Evolutionary conservation across 2,888 invertebrate genomes (phyloP).

Genomic region (Nasonia oneida): DNA sequence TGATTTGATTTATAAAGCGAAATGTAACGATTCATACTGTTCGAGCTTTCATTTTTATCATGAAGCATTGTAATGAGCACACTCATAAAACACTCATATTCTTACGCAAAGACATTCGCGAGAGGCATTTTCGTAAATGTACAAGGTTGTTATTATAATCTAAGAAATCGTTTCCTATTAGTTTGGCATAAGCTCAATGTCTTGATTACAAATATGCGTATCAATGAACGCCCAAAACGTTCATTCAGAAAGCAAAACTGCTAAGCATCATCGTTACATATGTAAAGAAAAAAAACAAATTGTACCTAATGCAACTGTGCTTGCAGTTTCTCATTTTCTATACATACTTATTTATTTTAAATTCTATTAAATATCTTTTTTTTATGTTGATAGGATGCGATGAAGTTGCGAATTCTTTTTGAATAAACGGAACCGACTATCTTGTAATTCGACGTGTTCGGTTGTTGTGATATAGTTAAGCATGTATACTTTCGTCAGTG

Average conservation of each 20-base stretch:
- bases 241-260: conserved; percentile 46
- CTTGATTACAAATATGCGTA: conserved; percentile 49
- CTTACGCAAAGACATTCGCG: conserved; percentile 42
- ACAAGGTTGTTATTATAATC: conserved; percentile 63
- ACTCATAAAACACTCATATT: conserved; percentile 35
- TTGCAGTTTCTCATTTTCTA: conserved; percentile 41
- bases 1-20: conserved; percentile 42
- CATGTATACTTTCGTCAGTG: conserved; percentile 35
- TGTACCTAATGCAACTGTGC: conserved; percentile 48
- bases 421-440: conserved; percentile 3
- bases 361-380: conserved; percentile 35
- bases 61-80: conserved; percentile 54
- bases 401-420: conserved; percentile 25
- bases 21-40: conserved; percentile 47
- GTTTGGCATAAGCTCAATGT: conserved; percentile 62
- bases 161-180: conserved; percentile 64
- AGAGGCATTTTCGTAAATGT: conserved; percentile 54
- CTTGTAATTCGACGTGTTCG: conserved; percentile 38
- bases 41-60: conserved; percentile 46
- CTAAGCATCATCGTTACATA: conserved; percentile 46
- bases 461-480: conserved; percentile 54
- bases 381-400: conserved; percentile 18
- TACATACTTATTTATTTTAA: conserved; percentile 45
- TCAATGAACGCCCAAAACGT: conserved; percentile 1
- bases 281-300: conserved; percentile 39